Evolutionary conservation across 2,888 invertebrate species (phyloP).

Genomic region (Hofmannophila pseudospretella): DNA sequence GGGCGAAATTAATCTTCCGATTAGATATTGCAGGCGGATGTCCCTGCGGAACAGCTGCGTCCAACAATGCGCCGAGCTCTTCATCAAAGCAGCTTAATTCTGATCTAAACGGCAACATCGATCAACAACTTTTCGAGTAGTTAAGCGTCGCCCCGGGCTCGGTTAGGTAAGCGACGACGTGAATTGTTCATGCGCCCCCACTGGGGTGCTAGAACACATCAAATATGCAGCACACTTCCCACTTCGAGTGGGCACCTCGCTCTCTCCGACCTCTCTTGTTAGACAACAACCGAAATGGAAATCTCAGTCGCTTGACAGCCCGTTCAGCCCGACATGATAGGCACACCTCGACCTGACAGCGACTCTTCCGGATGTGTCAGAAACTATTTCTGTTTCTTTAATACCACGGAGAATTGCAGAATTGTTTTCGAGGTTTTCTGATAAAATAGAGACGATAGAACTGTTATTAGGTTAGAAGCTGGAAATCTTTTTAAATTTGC

Average conservation of each 20-base stretch:
- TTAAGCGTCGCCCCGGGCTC: slow-evolving; percentile 44
- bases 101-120: slow-evolving; percentile 45
- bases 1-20: slow-evolving; percentile 24
- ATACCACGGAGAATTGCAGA: not conserved
- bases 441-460: too few relatives aligned
- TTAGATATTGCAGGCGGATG: slow-evolving; percentile 25
- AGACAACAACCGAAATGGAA: slow-evolving; percentile 41
- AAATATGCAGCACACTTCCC: slow-evolving; percentile 61
- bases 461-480: too few relatives aligned
- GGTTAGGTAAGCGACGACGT: slow-evolving; percentile 45
- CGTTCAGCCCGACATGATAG: slow-evolving; percentile 35
- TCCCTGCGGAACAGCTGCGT: slow-evolving; percentile 27
- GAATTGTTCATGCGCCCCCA: slow-evolving; percentile 57
- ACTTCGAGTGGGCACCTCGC: slow-evolving; percentile 34
- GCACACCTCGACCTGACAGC: slow-evolving; percentile 20
- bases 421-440: too few relatives aligned
- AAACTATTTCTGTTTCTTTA: slow-evolving; percentile 21
- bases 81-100: slow-evolving; percentile 30
- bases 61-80: slow-evolving; percentile 20
- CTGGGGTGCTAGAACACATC: slow-evolving; percentile 42
- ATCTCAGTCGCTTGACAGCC: slow-evolving; percentile 37
- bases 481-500: too few relatives aligned
- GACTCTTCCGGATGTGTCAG: slow-evolving; percentile 16
- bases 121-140: slow-evolving; percentile 37
- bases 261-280: too few relatives aligned